A percentile compares a stretch with the other conserved stretches of the same genome.
Conservation (phyloP, 2,113 vertebrate genomes). For the Gavialis gangeticus region DNA sequence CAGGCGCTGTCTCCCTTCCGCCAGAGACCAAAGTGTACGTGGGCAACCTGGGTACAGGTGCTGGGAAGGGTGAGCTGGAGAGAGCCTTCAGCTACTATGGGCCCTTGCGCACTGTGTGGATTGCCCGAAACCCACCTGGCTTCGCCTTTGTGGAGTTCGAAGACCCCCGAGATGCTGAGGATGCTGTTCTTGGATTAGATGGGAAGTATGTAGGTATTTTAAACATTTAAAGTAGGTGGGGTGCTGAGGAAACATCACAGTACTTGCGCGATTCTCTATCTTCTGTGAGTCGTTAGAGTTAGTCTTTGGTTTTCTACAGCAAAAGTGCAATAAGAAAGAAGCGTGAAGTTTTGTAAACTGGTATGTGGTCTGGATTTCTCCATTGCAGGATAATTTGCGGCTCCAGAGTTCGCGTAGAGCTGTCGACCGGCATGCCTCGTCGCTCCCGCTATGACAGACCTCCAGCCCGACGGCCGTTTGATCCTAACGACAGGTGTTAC, state of each 20-base stretch:
- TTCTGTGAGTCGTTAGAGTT: accelerated
- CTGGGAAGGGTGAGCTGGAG: slow-evolving; percentile 90
- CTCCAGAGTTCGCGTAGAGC: slow-evolving; percentile 84
- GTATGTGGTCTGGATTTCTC: not conserved
- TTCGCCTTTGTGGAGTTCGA: slow-evolving; percentile 90
- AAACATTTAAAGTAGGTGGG: too few species aligned
- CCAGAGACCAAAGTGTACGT: slow-evolving; percentile 87
- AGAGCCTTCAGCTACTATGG: slow-evolving; percentile 92
- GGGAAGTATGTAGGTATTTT: slow-evolving; percentile 79
- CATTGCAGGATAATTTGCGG: slow-evolving; percentile 24
- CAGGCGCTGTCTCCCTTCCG: not conserved
- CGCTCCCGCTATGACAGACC: slow-evolving; percentile 87
- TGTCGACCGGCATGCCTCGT: slow-evolving; percentile 90
- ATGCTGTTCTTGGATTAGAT: slow-evolving; percentile 83
- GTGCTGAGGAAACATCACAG: too few species aligned
- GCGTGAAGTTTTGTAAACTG: slow-evolving; percentile 35
- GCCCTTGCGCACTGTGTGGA: slow-evolving; percentile 90
- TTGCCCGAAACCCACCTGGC: slow-evolving; percentile 91
- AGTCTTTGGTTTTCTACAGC: accelerated
- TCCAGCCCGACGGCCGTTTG: slow-evolving; percentile 87
- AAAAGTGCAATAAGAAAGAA: not conserved
- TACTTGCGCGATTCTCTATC: too few species aligned
- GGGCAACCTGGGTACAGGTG: slow-evolving; percentile 90
- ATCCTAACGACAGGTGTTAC: slow-evolving; percentile 90
- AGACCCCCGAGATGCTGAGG: slow-evolving; percentile 86